phyloP scores from a whole-genome alignment of 2,888 invertebrate species.

The Macrosiphum euphorbiae region DNA sequence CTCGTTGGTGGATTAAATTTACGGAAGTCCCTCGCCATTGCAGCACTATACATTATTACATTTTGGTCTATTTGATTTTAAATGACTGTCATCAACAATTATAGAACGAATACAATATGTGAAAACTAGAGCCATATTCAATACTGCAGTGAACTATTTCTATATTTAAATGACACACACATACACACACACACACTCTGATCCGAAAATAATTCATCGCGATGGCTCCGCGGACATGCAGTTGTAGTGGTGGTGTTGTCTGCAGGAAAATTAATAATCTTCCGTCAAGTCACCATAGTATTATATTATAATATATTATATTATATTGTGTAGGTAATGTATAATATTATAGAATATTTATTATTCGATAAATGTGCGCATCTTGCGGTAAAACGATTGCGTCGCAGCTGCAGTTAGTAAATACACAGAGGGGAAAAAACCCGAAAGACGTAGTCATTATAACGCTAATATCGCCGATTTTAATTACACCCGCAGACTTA shows the following conservation, averaged over 20 bases:
- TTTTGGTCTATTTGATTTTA: background rate
- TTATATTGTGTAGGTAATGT: background rate
- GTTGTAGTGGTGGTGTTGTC: background rate
- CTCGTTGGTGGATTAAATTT: background rate
- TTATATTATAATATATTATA: background rate
- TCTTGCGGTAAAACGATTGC: background rate
- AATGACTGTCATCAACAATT: background rate
- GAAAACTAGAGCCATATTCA: background rate
- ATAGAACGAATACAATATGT: background rate
- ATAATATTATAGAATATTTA: background rate
- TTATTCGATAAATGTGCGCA: background rate
- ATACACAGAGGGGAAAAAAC: background rate
- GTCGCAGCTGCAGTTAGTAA: background rate
- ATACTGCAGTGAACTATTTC: background rate
- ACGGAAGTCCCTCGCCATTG: background rate
- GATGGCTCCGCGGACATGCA: background rate
- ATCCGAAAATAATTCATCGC: background rate
- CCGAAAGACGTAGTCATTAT: background rate
- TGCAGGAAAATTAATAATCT: background rate
- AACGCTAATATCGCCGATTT: background rate
- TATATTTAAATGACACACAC: background rate
- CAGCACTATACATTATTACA: background rate
- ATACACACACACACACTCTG: background rate
- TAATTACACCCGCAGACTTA: background rate
- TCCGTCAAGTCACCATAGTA: background rate